phyloP scores from a whole-genome alignment of 1,140 invertebrate species.

The Ceratosolen fusciceps region DNA sequence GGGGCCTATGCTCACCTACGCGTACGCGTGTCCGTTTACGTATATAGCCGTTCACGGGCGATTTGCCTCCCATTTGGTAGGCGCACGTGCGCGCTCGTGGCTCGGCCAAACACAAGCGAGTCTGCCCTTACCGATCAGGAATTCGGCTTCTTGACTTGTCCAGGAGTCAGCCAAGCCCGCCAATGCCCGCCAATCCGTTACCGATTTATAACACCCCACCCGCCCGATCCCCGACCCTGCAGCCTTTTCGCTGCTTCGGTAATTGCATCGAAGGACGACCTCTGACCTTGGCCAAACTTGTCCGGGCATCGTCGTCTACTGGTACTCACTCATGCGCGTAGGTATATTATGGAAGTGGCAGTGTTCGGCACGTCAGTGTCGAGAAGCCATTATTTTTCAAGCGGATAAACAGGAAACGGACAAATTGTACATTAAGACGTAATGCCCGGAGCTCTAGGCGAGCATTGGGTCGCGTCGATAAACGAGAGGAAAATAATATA shows the following conservation, averaged over 20 bases:
- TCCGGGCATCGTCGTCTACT: no score
- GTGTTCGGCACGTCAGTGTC: neutral
- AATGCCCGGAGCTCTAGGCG: no score
- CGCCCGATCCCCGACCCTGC: neutral
- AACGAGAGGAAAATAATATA: no score
- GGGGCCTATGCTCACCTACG: no score
- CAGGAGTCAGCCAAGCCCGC: neutral
- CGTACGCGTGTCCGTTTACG: no score
- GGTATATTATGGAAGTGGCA: neutral
- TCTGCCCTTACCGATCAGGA: neutral
- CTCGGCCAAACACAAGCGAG: neutral
- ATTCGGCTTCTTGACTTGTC: neutral
- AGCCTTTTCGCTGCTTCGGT: neutral
- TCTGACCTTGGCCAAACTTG: neutral
- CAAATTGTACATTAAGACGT: neutral
- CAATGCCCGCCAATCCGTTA: neutral
- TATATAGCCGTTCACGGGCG: constrained; percentile 8
- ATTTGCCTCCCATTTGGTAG: neutral
- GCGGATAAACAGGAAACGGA: neutral
- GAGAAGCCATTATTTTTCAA: neutral
- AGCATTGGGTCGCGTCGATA: no score
- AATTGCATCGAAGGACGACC: neutral
- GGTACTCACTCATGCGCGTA: neutral
- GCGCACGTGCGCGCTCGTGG: neutral
- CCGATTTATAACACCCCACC: no score